Conservation (phyloP, 1,140 invertebrate species). For the Bilobella aurantiaca region DNA sequence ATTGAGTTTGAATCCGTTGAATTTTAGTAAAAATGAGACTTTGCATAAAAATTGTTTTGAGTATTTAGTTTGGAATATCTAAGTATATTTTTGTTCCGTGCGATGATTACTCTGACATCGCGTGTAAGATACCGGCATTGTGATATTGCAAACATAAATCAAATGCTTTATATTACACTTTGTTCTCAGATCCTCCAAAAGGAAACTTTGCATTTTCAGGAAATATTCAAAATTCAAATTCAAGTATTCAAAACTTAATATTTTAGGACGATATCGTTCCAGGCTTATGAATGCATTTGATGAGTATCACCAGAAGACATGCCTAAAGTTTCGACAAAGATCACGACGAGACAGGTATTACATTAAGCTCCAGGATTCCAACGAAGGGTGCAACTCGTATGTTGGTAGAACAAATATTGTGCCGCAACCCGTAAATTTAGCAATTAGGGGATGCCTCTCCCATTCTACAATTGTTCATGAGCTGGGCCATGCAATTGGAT, state of each 20-base stretch:
- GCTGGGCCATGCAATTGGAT: slow-evolving; percentile 41
- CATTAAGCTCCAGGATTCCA: background rate
- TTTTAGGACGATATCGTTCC: background rate
- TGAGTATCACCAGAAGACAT: background rate
- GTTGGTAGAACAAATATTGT: background rate
- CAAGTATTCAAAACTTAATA: background rate
- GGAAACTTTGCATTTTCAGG: too few species aligned
- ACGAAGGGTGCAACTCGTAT: background rate
- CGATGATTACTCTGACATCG: too few species aligned
- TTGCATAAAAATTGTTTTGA: too few species aligned
- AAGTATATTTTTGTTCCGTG: too few species aligned
- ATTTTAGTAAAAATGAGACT: too few species aligned
- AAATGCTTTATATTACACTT: too few species aligned
- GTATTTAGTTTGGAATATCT: too few species aligned
- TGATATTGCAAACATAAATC: too few species aligned
- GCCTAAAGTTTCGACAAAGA: background rate
- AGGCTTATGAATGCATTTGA: background rate
- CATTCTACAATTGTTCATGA: slow-evolving; percentile 37
- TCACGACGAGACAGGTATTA: background rate
- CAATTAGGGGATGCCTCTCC: slow-evolving; percentile 9
- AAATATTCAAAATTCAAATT: background rate
- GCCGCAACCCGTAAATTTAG: background rate
- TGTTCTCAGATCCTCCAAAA: too few species aligned
- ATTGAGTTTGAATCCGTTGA: too few species aligned
- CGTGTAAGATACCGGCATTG: too few species aligned